Evolutionary conservation across 1,140 invertebrate genomes (phyloP), one percentile per base, ranked within the genome.

Genomic region (Melitaea cinxia): DNA sequence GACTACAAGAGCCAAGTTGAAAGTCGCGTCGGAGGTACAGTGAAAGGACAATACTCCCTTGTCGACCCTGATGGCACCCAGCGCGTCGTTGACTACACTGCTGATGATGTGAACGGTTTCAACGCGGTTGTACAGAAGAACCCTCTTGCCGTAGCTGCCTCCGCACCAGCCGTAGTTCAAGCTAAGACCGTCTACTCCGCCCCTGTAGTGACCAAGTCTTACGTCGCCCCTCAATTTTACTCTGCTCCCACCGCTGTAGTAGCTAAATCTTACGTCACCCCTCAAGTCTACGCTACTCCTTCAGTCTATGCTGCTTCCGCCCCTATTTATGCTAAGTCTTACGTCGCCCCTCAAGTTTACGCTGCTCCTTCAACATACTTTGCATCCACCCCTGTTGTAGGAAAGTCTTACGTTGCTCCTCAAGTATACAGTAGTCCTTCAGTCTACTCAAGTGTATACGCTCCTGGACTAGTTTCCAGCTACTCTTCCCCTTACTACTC

Each of bases 11-110:
- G 82, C 57, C 89, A 91, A 55, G 74, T 86, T 5, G 91, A 92
- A 73, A 88, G 80, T 47, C 82, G 91, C 42, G 83, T 91, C 55
- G 93, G 93, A 2, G 93, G 93, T 62, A 55, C 88, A 10, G 93
- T 94, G 10, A 75, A 85, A 53, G 93, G 93, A 21, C 81, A 88
- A 68, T 91, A 91, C 77, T 85, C 89, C 12, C 80, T 91, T 0
- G 62, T 91, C 21, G 91, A 92, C 52, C 70, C 91, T 15, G 91
- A 92, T 70, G 91, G 91, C 65, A 89, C 86, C 52, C 87, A 84
- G 65, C 76, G 75, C 33, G 63, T 74, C 3, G 83, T 80, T 5
- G 78, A 78, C 68, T 78, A 74, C 59, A 71, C 72, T 28, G 74
- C 80, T 35, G 91, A 92, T 76, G 88, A 85, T 49, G 78, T 91